Conservation (phyloP, 2,113 vertebrate genomes). For the Campylomormyrus tamandua region DNA sequence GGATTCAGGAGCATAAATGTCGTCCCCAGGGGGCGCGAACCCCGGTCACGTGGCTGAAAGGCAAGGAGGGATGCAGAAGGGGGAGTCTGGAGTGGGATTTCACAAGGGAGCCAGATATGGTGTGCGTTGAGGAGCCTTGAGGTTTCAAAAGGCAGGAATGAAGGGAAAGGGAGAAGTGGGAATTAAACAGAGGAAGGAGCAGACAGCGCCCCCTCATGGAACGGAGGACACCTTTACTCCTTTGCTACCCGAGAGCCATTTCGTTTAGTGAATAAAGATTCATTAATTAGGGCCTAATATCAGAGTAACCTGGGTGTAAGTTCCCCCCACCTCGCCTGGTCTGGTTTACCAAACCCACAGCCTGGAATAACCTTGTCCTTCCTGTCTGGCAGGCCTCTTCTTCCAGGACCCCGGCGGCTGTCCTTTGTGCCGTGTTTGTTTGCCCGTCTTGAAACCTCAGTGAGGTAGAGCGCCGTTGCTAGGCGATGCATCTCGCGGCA, state of each 20-base stretch:
- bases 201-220: not conserved
- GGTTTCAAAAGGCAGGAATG: not conserved
- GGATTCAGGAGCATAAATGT: not conserved
- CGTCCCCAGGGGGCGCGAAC: not conserved
- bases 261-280: not conserved
- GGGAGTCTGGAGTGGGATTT: not conserved
- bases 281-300: not conserved
- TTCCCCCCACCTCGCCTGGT: not conserved
- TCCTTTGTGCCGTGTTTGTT: not conserved
- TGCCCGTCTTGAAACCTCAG: not conserved
- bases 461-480: slow-evolving; percentile 2
- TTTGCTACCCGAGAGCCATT: not conserved
- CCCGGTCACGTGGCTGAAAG: not conserved
- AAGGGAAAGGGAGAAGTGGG: not conserved
- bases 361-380: not conserved
- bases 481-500: not conserved
- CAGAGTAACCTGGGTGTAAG: not conserved
- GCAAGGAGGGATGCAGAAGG: not conserved
- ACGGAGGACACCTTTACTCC: not conserved
- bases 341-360: not conserved
- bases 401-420: not conserved
- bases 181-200: not conserved
- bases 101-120: not conserved
- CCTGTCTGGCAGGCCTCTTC: not conserved
- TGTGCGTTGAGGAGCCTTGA: not conserved